Evolutionary conservation across 2,113 vertebrate genomes (phyloP).

Genomic region (Hippocampus guttulatus): DNA sequence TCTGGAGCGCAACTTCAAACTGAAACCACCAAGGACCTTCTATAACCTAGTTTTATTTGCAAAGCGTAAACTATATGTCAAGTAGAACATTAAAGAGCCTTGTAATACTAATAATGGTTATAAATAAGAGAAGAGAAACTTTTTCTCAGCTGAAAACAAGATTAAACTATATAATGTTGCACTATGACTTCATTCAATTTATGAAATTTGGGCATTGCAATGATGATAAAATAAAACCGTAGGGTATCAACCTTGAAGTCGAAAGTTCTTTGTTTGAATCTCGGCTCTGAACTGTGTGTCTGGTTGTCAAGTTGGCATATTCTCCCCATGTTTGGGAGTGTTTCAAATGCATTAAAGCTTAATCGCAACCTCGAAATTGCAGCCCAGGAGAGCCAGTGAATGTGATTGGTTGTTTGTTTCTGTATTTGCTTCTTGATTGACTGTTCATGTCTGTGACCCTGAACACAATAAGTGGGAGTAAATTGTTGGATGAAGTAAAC

Average conservation of each 20-base stretch:
- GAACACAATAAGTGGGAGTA: too few relatives aligned
- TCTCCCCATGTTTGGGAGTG: too few relatives aligned
- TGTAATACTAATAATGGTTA: background rate
- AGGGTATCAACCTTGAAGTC: background rate
- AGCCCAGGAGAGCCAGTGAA: too few relatives aligned
- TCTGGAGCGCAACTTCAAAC: constrained; percentile 23
- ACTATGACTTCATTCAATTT: background rate
- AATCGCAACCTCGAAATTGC: too few relatives aligned
- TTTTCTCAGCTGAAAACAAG: too few relatives aligned
- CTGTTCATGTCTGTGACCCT: too few relatives aligned
- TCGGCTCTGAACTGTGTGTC: background rate
- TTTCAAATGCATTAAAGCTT: too few relatives aligned
- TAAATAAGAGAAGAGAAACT: background rate
- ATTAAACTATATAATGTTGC: too few relatives aligned
- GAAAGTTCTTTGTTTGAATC: background rate
- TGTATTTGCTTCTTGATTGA: too few relatives aligned
- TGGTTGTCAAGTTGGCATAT: background rate
- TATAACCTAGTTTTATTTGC: constrained; percentile 15
- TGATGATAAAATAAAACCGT: background rate
- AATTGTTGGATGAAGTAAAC: too few relatives aligned
- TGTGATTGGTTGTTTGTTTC: too few relatives aligned
- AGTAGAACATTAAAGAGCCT: background rate
- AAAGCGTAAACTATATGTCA: background rate
- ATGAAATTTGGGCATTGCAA: background rate
- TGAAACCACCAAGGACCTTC: constrained; percentile 9